These are phyloP conservation scores for Resseliella maxima DNA, from an alignment of 2,888 invertebrate genomes.

Conservation along the genomic window DNA sequence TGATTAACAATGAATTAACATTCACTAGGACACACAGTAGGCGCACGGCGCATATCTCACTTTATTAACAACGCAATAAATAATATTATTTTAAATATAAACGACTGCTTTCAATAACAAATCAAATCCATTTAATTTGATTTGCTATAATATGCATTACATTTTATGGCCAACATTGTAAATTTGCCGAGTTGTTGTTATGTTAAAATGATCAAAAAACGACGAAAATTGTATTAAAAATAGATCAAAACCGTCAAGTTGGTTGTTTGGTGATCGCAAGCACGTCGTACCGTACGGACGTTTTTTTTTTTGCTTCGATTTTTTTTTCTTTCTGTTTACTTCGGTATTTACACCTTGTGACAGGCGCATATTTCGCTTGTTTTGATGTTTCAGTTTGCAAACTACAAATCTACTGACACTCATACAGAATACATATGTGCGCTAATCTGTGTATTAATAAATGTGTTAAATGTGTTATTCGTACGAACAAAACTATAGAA, in stretches of 20 bases:
- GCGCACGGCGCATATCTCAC: too few relatives aligned
- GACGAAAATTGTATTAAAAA: conserved; percentile 1
- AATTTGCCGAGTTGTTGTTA: not conserved
- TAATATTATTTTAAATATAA: too few relatives aligned
- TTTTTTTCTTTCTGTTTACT: too few relatives aligned
- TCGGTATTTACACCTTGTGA: conserved; percentile 25
- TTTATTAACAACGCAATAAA: too few relatives aligned
- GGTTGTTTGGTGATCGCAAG: not conserved
- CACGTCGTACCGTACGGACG: not conserved
- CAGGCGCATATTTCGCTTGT: not conserved
- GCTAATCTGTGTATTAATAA: not conserved
- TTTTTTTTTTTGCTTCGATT: not conserved
- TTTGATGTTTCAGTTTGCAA: not conserved
- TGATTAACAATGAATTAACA: too few relatives aligned
- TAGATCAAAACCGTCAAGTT: not conserved
- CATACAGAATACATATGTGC: not conserved
- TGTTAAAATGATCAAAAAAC: not conserved
- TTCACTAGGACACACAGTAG: too few relatives aligned
- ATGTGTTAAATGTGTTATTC: not conserved
- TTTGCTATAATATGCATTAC: too few relatives aligned
- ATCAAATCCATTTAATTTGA: too few relatives aligned
- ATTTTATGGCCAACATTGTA: not conserved
- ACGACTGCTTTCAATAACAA: too few relatives aligned
- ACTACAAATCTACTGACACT: not conserved
- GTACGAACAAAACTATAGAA: not conserved